Conservation (phyloP, 2,888 invertebrate species). For the Spisula solida region DNA sequence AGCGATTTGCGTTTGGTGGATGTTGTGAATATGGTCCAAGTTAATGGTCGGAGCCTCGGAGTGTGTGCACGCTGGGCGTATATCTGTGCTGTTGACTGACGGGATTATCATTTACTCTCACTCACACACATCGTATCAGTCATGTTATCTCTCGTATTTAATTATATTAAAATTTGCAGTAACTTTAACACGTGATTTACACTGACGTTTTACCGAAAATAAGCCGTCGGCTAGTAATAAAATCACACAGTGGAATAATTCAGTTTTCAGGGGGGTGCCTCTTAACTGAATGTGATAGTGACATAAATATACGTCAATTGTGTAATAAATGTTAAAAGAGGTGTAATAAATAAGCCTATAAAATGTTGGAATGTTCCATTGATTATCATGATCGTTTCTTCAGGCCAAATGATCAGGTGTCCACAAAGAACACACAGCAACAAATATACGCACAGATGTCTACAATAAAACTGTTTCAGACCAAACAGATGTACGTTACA, state of each 20-base stretch:
- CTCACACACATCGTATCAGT: conserved; percentile 26
- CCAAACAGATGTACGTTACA: background rate
- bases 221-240: conserved; percentile 18
- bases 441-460: conserved; percentile 1
- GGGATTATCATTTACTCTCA: background rate
- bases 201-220: conserved; percentile 43
- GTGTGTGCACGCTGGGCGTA: background rate
- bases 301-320: conserved; percentile 36
- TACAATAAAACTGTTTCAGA: background rate
- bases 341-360: conserved; percentile 13
- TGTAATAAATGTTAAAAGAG: conserved; percentile 29
- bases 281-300: background rate
- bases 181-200: conserved; percentile 54
- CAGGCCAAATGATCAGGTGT: conserved; percentile 7
- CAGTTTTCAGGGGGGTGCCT: conserved; percentile 31
- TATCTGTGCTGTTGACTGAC: background rate
- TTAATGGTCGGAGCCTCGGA: no score
- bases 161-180: conserved; percentile 57
- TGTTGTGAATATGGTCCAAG: no score
- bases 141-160: conserved; percentile 49
- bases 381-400: conserved; percentile 3
- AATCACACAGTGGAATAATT: background rate
- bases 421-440: conserved; percentile 19
- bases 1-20: no score
- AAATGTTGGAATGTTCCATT: background rate